These are phyloP conservation scores for Bos taurus DNA, from an alignment of 2,113 vertebrate genomes.

Conservation along the genomic window ARS-UCD2.0 NC_037329.1:27415501-27416000, in stretches of 20 bases:
- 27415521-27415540: slow-evolving; percentile 30
- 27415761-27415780: slow-evolving; percentile 18
- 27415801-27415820: slow-evolving; percentile 54
- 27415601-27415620: slow-evolving; percentile 96
- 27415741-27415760: neutral
- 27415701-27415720: slow-evolving; percentile 49
- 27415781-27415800: slow-evolving; percentile 32
- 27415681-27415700: slow-evolving; percentile 59
- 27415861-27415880: slow-evolving; percentile 30
- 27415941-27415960: slow-evolving; percentile 51
- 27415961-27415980: slow-evolving; percentile 17
- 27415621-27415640: slow-evolving; percentile 97
- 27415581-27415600: slow-evolving; percentile 94
- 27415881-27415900: slow-evolving; percentile 64
- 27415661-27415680: slow-evolving; percentile 85
- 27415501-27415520: neutral
- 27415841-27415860: neutral
- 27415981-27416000: slow-evolving; percentile 9
- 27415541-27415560: slow-evolving; percentile 89
- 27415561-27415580: slow-evolving; percentile 93
- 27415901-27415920: slow-evolving; percentile 62
- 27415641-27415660: slow-evolving; percentile 99
- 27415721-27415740: slow-evolving; percentile 22
- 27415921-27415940: slow-evolving; percentile 50
- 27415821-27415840: slow-evolving; percentile 27